Percentiles rank a stretch among this genome's conserved stretches.
Evolutionary conservation across 2,797 vertebrate genomes (phyloP).

Genomic region (Artibeus lituratus): DNA sequence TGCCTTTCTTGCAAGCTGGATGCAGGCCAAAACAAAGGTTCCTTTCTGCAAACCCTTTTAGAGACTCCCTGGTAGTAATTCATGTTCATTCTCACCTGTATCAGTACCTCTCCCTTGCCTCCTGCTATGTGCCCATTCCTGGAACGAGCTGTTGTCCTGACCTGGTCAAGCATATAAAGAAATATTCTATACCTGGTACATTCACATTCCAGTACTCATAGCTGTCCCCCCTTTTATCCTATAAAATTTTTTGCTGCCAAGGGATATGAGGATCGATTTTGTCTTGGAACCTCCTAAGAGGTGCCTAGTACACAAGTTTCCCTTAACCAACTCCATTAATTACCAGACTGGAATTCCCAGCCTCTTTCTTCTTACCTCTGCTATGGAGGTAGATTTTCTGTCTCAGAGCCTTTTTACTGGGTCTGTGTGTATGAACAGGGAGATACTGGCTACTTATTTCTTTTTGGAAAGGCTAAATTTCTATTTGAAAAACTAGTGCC

Average conservation of each 20-base stretch:
- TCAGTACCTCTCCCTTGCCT: neutral
- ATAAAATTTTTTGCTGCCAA: neutral
- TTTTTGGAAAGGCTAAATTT: neutral
- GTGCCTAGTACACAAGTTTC: neutral
- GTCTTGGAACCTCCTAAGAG: neutral
- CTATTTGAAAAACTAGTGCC: neutral
- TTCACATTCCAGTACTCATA: neutral
- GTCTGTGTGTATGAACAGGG: neutral
- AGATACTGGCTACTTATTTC: neutral
- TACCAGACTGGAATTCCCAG: neutral
- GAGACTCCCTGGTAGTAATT: neutral
- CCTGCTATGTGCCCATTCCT: neutral
- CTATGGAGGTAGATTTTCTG: neutral
- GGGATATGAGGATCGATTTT: neutral
- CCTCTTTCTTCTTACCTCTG: neutral
- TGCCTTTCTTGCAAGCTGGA: neutral
- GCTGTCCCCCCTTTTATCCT: neutral
- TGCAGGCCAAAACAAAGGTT: neutral
- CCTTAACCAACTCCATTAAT: neutral
- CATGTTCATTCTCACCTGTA: neutral
- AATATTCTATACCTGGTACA: neutral
- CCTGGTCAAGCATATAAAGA: neutral
- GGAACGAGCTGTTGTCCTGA: neutral
- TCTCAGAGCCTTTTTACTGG: neutral
- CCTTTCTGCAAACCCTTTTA: neutral